Conservation (phyloP, 2,113 vertebrate genomes). For the Leptobrachium ailaonicum region DNA sequence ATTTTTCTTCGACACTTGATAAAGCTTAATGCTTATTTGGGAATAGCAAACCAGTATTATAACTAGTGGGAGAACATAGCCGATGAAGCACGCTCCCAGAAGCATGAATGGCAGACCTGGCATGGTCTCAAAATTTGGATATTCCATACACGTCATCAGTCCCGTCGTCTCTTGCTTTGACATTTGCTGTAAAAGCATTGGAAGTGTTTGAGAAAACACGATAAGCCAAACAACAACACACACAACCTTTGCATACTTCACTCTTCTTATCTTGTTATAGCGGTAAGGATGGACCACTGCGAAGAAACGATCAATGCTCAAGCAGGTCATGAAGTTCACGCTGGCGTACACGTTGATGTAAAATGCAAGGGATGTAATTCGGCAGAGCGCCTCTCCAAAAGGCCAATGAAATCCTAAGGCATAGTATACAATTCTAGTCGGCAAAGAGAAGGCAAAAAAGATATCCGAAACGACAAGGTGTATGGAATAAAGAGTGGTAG, state of each 20-base stretch:
- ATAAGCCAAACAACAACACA: conserved; percentile 83
- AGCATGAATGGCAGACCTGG: conserved; percentile 76
- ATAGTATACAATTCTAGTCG: conserved; percentile 84
- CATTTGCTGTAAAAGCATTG: conserved; percentile 78
- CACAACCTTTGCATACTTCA: conserved; percentile 79
- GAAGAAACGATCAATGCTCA: conserved; percentile 91
- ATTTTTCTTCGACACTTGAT: conserved; percentile 79
- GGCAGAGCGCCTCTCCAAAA: conserved; percentile 78
- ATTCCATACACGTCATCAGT: conserved; percentile 90
- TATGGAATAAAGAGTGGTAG: conserved; percentile 92
- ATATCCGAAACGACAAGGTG: conserved; percentile 93
- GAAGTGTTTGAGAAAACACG: conserved; percentile 87
- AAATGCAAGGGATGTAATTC: conserved; percentile 79
- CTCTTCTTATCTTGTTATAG: conserved; percentile 77
- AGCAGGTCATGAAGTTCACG: conserved; percentile 95
- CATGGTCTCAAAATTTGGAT: conserved; percentile 86
- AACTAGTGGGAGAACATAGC: conserved; percentile 79
- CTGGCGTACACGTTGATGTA: conserved; percentile 94
- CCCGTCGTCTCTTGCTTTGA: conserved; percentile 60
- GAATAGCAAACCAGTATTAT: conserved; percentile 88
- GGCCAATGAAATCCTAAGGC: conserved; percentile 88
- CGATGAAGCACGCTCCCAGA: conserved; percentile 84
- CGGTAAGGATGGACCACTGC: conserved; percentile 88
- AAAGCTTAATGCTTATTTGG: conserved; percentile 85
- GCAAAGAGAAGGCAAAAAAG: conserved; percentile 83